Conservation (phyloP, 2,113 vertebrate species). For the Tetrao urogallus region DNA sequence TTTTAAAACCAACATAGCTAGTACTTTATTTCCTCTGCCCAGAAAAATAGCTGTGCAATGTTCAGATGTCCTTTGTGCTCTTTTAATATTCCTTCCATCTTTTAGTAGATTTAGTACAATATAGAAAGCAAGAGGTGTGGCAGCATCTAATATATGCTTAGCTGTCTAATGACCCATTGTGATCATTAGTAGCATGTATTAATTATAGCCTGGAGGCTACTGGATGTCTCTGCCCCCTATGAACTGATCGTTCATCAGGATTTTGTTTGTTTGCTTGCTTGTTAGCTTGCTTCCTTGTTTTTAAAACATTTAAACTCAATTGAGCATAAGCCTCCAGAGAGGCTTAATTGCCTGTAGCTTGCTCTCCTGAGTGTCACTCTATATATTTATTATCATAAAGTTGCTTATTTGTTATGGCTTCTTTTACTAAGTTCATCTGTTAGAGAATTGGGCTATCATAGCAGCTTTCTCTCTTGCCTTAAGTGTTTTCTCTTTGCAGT, state of each 20-base stretch:
- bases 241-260: not conserved
- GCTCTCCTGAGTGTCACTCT: not conserved
- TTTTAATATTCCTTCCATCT: not conserved
- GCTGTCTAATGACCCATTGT: not conserved
- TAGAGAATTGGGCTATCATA: not conserved
- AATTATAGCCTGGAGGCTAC: conserved; percentile 12
- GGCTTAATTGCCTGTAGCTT: not conserved
- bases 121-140: conserved; percentile 10
- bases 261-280: not conserved
- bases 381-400: conserved; percentile 3
- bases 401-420: conserved; percentile 26
- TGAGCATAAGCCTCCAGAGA: not conserved
- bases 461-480: not conserved
- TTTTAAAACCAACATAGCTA: not conserved
- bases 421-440: not conserved
- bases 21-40: not conserved
- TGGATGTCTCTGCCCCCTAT: not conserved
- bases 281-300: not conserved
- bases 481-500: not conserved
- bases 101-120: not conserved
- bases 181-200: conserved; percentile 13
- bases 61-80: not conserved
- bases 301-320: conserved; percentile 4
- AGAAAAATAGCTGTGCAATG: not conserved
- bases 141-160: not conserved